These are phyloP conservation scores for Sebastes steindachneri DNA, from an alignment of 2,797 vertebrate genomes.

Conservation along the genomic window DNA sequence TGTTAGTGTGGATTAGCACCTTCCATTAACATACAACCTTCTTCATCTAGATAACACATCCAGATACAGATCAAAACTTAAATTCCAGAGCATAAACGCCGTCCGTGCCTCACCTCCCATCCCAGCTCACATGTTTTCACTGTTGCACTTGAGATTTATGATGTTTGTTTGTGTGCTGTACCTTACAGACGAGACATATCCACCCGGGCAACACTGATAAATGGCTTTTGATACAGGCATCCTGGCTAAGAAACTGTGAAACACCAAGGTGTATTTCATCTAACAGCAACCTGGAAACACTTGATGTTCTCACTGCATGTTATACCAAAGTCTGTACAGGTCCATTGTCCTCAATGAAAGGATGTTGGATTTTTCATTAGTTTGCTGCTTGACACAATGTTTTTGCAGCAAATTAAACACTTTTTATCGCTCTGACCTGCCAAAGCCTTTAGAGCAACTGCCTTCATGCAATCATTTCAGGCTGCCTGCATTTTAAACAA, in stretches of 20 bases:
- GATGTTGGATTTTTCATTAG: constrained; percentile 18
- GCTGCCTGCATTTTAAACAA: not conserved
- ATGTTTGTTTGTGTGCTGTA: constrained; percentile 39
- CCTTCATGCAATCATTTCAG: constrained; percentile 19
- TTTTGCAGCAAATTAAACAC: constrained; percentile 24
- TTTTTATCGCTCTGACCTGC: constrained; percentile 6
- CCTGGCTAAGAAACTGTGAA: constrained; percentile 14
- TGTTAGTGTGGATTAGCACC: constrained; percentile 1
- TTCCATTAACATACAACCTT: constrained; percentile 28
- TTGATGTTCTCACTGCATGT: not conserved
- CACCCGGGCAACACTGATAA: constrained; percentile 39
- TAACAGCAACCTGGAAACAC: constrained; percentile 8
- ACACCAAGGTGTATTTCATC: constrained; percentile 30
- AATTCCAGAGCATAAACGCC: constrained; percentile 10
- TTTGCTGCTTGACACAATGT: not conserved
- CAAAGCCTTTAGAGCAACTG: constrained; percentile 12
- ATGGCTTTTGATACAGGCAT: constrained; percentile 29
- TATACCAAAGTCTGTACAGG: not conserved
- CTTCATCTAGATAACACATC: constrained; percentile 27
- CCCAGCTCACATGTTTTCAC: constrained; percentile 5
- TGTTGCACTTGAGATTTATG: constrained; percentile 12
- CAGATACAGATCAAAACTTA: constrained; percentile 40
- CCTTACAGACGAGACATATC: constrained; percentile 41
- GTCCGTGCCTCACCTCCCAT: not conserved
- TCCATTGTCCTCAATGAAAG: constrained; percentile 17